Evolutionary conservation across 1,140 invertebrate genomes (phyloP), one percentile per base, ranked within the genome.

Genomic region (Achroia grisella): DNA sequence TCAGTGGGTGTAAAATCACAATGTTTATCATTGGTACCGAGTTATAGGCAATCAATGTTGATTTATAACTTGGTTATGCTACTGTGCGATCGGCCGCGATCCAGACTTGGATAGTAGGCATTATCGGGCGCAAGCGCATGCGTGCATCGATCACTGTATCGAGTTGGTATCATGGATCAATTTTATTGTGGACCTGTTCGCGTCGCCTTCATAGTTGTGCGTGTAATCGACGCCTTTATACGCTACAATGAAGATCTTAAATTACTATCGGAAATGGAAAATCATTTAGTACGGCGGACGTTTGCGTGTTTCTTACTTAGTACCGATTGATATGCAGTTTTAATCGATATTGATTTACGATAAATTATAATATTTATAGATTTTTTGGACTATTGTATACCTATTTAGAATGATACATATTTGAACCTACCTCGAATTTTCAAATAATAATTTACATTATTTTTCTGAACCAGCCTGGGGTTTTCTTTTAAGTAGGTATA

Each of bases 41-140:
- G 52, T 68, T 62, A 65, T 60, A 60, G 56, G 52, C 59, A 60
- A 68, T 61, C 59, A 63, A 48, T 36, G 45, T 58, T 71, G 64
- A 75, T 72, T 72, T 75, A 75, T 72, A 59, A 58, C 44, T 44
- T 32, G 52, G 58, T 61, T 71, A 56, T 59, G 58, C 60, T 64
- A 67, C 68, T 58, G 67, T 52, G 56, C 50, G 47, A 15, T n/a
- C 14, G 14, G 14, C 40, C 42, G 53, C 52, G 63, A 66, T 63
- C 50, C 43, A 44, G 52, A 23, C 39, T 40, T 42, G 45, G 59
- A 55, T 55, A 63, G 56, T 54, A 58, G 33, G 44, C 39, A 33
- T 44, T 48, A 53, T 42, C 42, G 43, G 46, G 47, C 51, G 47
- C 56, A 4, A 6, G 17, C 17, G 17, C 17, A 23, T 23, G 17